Percentiles rank a stretch among this genome's conserved stretches.
Conservation (phyloP, 2,113 vertebrate genomes). For the Osmerus mordax region DNA sequence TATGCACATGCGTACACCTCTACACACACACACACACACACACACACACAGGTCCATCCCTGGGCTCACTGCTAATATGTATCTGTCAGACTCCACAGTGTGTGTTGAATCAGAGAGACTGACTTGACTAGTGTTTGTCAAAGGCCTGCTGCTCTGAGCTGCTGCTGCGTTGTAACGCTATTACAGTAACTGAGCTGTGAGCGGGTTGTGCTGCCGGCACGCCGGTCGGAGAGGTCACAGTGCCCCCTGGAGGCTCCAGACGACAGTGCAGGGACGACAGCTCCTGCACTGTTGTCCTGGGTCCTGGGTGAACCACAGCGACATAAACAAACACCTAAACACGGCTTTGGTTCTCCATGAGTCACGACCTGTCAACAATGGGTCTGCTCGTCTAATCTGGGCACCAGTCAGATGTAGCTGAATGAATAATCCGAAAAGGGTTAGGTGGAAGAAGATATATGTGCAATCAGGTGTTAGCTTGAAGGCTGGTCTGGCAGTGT, state of each 20-base stretch:
- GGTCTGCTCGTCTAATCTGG: too few species aligned
- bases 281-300: too few species aligned
- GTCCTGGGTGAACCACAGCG: too few species aligned
- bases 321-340: too few species aligned
- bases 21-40: not conserved
- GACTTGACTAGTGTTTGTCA: not conserved
- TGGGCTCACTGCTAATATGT: not conserved
- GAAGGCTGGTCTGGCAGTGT: too few species aligned
- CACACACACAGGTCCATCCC: not conserved
- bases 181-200: constrained; percentile 22
- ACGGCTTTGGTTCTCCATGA: too few species aligned
- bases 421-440: too few species aligned
- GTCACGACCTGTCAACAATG: too few species aligned
- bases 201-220: not conserved
- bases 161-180: constrained; percentile 21
- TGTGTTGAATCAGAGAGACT: not conserved
- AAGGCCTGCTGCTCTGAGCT: constrained; percentile 27
- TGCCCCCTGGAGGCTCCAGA: constrained; percentile 18
- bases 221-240: constrained; percentile 20
- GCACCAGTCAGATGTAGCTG: too few species aligned
- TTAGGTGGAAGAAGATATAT: too few species aligned
- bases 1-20: not conserved
- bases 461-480: too few species aligned
- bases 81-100: not conserved
- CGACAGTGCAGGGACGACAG: too few species aligned